Conservation (phyloP, 2,888 invertebrate genomes). For the Amaurobius ferox region DNA sequence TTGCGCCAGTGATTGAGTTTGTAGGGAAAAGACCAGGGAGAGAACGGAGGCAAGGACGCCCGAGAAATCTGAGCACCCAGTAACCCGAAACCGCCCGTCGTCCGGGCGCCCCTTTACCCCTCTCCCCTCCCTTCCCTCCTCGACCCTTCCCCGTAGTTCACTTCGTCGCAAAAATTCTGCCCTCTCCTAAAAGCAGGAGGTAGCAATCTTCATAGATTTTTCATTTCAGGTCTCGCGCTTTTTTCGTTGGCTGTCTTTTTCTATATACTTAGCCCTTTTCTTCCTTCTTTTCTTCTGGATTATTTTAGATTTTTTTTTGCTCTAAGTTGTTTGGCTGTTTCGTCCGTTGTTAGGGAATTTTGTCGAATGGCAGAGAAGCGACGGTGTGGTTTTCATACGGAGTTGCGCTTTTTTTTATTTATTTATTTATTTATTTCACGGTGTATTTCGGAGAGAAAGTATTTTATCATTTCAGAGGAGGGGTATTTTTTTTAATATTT, state of each 20-base stretch:
- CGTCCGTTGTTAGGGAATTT: slow-evolving; percentile 1
- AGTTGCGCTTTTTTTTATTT: slow-evolving; percentile 6
- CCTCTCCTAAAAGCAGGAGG: slow-evolving; percentile 22
- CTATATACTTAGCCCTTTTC: neutral
- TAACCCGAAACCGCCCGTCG: slow-evolving; percentile 41
- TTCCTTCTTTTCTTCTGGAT: neutral
- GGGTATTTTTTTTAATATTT: too few relatives aligned
- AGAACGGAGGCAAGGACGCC: slow-evolving; percentile 47
- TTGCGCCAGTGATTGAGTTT: too few relatives aligned
- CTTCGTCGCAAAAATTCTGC: slow-evolving; percentile 40
- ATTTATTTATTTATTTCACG: too few relatives aligned
- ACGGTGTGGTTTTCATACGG: slow-evolving; percentile 15
- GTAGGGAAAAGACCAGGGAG: slow-evolving; percentile 28
- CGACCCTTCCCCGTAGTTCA: slow-evolving; percentile 32
- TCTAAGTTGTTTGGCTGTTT: neutral
- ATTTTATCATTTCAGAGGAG: too few relatives aligned
- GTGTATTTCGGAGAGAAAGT: too few relatives aligned
- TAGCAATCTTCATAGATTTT: slow-evolving; percentile 24
- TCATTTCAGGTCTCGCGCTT: neutral
- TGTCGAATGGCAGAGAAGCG: slow-evolving; percentile 7
- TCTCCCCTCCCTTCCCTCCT: neutral
- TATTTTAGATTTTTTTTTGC: neutral
- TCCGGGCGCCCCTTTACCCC: slow-evolving; percentile 33
- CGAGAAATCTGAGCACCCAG: slow-evolving; percentile 45
- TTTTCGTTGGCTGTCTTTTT: neutral